phyloP scores from a whole-genome alignment of 2,113 vertebrate species.

The Hippocampus guttulatus region DNA sequence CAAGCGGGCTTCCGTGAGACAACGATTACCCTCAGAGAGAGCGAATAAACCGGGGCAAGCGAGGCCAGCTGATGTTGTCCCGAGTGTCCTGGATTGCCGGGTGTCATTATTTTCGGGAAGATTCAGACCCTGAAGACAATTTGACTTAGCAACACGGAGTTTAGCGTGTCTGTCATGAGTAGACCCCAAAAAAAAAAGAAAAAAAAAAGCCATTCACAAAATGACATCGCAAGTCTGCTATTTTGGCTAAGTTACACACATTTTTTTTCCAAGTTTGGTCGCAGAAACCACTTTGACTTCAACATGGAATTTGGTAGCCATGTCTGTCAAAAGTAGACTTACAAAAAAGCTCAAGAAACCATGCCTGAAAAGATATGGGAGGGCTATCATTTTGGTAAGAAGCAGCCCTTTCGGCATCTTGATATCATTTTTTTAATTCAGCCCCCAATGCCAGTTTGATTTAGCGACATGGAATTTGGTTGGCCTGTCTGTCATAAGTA shows the following conservation, averaged over 20 bases:
- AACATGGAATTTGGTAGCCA: neutral
- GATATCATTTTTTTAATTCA: too few relatives aligned
- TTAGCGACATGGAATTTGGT: too few relatives aligned
- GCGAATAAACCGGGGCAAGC: conserved; percentile 4
- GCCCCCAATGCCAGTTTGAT: too few relatives aligned
- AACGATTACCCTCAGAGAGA: conserved; percentile 44
- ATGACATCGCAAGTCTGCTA: neutral
- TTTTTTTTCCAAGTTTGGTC: neutral
- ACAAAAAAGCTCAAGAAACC: too few relatives aligned
- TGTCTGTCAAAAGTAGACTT: neutral
- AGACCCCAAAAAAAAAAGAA: too few relatives aligned
- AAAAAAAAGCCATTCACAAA: neutral
- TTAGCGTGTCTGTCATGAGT: neutral
- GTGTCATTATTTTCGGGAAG: neutral
- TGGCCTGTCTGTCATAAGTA: too few relatives aligned
- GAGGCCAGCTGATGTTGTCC: neutral
- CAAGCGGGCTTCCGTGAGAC: conserved; percentile 24
- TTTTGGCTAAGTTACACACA: neutral
- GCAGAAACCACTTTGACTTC: neutral
- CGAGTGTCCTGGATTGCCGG: neutral
- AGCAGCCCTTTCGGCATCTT: too few relatives aligned
- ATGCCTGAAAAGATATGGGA: too few relatives aligned
- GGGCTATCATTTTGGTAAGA: too few relatives aligned
- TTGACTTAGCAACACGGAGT: neutral
- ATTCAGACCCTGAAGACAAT: neutral